Percentiles rank a stretch among this genome's conserved stretches.
phyloP scores from a whole-genome alignment of 2,113 vertebrate genomes.

The Spilogale gracilis region DNA sequence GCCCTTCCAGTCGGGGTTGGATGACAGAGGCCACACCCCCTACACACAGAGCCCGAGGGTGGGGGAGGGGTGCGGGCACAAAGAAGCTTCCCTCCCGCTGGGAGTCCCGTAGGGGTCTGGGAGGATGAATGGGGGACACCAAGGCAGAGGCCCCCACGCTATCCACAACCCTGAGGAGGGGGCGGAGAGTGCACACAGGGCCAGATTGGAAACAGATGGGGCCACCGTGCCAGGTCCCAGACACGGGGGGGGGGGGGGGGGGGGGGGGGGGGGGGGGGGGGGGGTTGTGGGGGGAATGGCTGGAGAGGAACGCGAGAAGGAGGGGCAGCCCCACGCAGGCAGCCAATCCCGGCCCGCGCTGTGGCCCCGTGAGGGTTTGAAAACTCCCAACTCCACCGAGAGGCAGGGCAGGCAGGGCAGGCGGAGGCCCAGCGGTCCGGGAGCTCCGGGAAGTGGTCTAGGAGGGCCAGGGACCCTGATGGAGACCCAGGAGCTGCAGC shows the following conservation, averaged over 20 bases:
- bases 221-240: slow-evolving; percentile 9
- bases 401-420: slow-evolving; percentile 40
- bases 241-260: slow-evolving; percentile 53
- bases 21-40: neutral
- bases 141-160: neutral
- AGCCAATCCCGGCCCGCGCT: slow-evolving; percentile 12
- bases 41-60: neutral
- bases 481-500: neutral
- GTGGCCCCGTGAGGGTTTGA: slow-evolving; percentile 72
- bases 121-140: neutral
- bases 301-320: slow-evolving; percentile 31
- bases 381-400: slow-evolving; percentile 88
- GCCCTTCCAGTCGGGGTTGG: neutral
- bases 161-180: neutral
- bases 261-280: too few relatives aligned
- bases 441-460: neutral
- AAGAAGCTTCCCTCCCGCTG: neutral
- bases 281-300: neutral
- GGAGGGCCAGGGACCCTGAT: neutral
- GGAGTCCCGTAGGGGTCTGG: neutral
- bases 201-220: slow-evolving; percentile 81
- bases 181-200: neutral
- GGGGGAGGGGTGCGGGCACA: neutral
- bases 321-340: slow-evolving; percentile 66
- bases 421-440: neutral